Conservation (phyloP, 2,113 vertebrate species). For the Ochotona princeps region DNA sequence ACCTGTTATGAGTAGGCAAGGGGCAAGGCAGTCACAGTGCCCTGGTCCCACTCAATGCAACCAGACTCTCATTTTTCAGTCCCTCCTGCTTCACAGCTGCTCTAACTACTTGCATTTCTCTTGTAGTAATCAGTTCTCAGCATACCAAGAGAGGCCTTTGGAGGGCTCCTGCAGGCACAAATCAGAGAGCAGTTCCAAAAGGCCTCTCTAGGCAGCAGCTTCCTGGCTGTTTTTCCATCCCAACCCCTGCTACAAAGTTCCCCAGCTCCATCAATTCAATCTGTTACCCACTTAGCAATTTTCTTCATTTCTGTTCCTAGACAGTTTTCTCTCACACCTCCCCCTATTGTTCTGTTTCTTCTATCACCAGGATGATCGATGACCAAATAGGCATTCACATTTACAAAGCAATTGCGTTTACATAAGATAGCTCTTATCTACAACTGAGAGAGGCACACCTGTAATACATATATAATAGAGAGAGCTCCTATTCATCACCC, state of each 20-base stretch:
- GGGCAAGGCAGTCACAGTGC: not conserved
- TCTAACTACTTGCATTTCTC: not conserved
- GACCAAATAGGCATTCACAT: conserved; percentile 71
- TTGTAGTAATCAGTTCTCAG: not conserved
- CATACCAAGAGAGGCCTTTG: not conserved
- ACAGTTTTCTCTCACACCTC: conserved; percentile 54
- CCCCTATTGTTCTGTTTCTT: conserved; percentile 63
- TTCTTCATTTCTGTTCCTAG: conserved; percentile 67
- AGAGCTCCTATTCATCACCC: conserved; percentile 67
- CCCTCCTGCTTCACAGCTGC: not conserved
- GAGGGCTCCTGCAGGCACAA: not conserved
- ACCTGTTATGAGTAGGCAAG: not conserved
- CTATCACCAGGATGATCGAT: conserved; percentile 65
- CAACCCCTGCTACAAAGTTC: conserved; percentile 38
- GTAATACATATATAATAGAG: conserved; percentile 65
- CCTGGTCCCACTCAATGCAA: not conserved
- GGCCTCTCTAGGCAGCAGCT: not conserved
- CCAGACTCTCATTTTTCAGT: not conserved
- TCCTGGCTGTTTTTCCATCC: not conserved
- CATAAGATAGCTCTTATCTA: conserved; percentile 70
- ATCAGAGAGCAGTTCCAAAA: not conserved
- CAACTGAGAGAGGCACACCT: conserved; percentile 35
- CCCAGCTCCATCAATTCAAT: conserved; percentile 42
- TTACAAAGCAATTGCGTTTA: conserved; percentile 76
- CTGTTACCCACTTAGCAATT: conserved; percentile 66